Evolutionary conservation across 92 coral and sea anemone species (phyloP).

Genomic region (Nematostella vectensis): DNA sequence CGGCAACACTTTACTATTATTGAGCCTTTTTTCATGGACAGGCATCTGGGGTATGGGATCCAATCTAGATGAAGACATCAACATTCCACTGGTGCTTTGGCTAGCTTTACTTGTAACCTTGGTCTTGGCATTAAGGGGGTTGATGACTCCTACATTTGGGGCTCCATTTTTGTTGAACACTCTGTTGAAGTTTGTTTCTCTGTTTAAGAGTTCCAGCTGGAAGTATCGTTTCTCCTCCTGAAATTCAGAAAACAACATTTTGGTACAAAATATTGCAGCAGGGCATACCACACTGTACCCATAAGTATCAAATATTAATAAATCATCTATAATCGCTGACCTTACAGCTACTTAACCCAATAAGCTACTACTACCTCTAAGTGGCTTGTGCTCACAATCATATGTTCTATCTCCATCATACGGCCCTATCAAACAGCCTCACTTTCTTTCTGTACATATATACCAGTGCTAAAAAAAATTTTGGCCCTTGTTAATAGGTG

Average conservation of each 20-base stretch:
- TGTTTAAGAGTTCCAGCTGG: constrained; percentile 88
- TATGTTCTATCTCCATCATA: too few relatives aligned
- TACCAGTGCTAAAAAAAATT: too few relatives aligned
- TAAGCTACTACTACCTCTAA: too few relatives aligned
- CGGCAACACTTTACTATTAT: constrained; percentile 79
- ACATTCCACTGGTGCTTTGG: constrained; percentile 31
- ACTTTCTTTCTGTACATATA: too few relatives aligned
- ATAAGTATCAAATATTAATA: too few relatives aligned
- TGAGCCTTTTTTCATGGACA: constrained; percentile 78
- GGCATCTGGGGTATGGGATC: constrained; percentile 94
- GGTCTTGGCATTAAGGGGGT: constrained; percentile 86
- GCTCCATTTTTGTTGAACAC: constrained; percentile 66
- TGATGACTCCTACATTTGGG: constrained; percentile 89
- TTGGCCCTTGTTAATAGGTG: too few relatives aligned
- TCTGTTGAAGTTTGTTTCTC: constrained; percentile 98
- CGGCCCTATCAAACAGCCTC: too few relatives aligned
- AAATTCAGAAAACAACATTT: constrained; percentile 3
- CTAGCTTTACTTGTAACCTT: constrained; percentile 48
- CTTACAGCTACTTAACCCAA: too few relatives aligned
- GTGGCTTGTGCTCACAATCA: too few relatives aligned
- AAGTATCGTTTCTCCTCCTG: constrained; percentile 95
- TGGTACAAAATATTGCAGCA: constrained; percentile 2
- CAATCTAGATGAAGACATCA: constrained; percentile 65
- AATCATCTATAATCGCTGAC: too few relatives aligned
- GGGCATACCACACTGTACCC: too few relatives aligned